Evolutionary conservation across 2,888 invertebrate genomes (phyloP).

Genomic region (Eilema caniola): DNA sequence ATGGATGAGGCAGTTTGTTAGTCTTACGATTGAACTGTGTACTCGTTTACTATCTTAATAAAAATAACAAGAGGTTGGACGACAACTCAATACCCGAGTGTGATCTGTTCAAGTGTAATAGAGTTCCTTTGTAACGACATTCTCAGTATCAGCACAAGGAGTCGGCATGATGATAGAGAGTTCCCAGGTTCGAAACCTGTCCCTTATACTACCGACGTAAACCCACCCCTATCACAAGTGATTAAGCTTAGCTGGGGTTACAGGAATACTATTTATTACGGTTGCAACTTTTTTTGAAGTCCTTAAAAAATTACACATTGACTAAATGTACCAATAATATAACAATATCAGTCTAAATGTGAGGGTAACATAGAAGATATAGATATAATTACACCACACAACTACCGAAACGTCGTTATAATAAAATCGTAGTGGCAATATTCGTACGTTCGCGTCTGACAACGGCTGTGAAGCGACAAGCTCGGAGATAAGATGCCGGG

Average conservation of each 20-base stretch:
- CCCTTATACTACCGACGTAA: no score
- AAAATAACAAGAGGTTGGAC: no score
- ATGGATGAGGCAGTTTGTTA: no score
- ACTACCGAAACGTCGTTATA: conserved; percentile 31
- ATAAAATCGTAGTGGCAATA: conserved; percentile 50
- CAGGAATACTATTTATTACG: no score
- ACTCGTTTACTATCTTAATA: no score
- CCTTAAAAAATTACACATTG: background rate
- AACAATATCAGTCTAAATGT: background rate
- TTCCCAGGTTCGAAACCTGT: no score
- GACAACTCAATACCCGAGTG: no score
- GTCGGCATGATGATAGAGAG: no score
- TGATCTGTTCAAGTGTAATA: background rate
- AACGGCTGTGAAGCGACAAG: conserved; percentile 32
- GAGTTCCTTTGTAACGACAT: background rate
- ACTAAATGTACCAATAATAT: background rate
- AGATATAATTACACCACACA: conserved; percentile 37
- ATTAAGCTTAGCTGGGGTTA: no score
- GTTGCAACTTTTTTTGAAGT: no score
- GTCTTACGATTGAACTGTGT: no score
- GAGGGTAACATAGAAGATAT: background rate
- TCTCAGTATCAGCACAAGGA: background rate
- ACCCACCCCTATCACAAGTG: no score
- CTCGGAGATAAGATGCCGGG: conserved; percentile 48
- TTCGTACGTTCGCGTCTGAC: conserved; percentile 40